phyloP scores from a whole-genome alignment of 2,797 vertebrate species.

The Ctenochaetus hawaiiensis region DNA sequence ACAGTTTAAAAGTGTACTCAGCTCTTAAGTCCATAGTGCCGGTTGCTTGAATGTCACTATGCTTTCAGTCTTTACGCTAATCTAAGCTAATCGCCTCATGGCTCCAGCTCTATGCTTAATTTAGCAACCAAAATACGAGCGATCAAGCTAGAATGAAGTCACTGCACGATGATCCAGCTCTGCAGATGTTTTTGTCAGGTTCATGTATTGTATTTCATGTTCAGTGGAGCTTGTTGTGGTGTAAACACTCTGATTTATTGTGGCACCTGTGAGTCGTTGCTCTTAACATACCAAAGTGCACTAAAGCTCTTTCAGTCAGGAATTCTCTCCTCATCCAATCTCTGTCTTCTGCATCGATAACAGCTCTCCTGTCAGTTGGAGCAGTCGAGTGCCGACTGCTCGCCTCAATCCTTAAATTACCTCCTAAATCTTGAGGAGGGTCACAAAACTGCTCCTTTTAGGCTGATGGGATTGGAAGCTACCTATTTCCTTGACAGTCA shows the following conservation, averaged over 20 bases:
- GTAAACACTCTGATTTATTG: constrained; percentile 30
- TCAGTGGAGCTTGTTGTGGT: constrained; percentile 37
- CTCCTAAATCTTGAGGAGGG: constrained; percentile 66
- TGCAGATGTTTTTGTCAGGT: background rate
- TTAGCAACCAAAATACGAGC: background rate
- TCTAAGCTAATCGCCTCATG: too few species aligned
- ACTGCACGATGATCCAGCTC: background rate
- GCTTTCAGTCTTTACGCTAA: too few species aligned
- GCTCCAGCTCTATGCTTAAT: too few species aligned
- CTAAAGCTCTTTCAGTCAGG: constrained; percentile 51
- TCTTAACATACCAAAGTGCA: constrained; percentile 62
- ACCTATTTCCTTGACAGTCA: constrained; percentile 53
- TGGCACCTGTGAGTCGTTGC: constrained; percentile 46
- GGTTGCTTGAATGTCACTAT: too few species aligned
- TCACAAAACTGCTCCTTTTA: constrained; percentile 27
- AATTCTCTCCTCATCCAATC: constrained; percentile 59
- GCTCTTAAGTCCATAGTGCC: too few species aligned
- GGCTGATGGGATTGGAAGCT: constrained; percentile 54
- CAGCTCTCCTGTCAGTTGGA: constrained; percentile 53
- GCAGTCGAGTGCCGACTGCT: constrained; percentile 31
- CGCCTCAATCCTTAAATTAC: constrained; percentile 68
- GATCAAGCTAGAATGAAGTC: background rate
- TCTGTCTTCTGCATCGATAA: constrained; percentile 62
- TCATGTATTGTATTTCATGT: constrained; percentile 4
- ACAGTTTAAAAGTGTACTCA: too few species aligned